A percentile compares a stretch with the other conserved stretches of the same genome.
Conservation (phyloP, 2,113 vertebrate species). For the Piprites chloris region DNA sequence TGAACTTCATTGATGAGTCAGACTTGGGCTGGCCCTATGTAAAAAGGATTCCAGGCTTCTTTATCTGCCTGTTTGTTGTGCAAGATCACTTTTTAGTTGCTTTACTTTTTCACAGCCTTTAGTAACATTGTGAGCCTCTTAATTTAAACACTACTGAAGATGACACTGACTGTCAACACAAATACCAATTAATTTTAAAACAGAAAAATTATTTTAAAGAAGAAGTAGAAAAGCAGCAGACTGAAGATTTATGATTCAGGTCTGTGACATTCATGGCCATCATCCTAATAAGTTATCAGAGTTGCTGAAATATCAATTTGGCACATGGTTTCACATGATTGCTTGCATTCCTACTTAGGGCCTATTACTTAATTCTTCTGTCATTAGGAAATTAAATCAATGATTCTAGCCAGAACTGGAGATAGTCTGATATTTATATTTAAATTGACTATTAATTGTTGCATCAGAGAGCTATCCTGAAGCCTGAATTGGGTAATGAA, state of each 20-base stretch:
- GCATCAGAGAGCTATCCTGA: background rate
- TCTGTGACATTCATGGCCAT: slow-evolving; percentile 36
- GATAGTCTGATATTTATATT: slow-evolving; percentile 74
- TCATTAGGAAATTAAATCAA: slow-evolving; percentile 87
- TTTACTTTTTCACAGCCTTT: background rate
- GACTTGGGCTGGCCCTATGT: background rate
- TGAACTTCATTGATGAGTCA: background rate
- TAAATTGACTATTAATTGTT: slow-evolving; percentile 54
- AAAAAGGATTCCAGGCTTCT: background rate
- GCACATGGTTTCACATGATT: slow-evolving; percentile 87
- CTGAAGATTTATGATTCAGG: slow-evolving; percentile 42
- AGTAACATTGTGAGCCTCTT: background rate
- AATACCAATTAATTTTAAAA: background rate
- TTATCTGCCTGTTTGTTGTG: background rate
- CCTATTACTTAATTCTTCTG: slow-evolving; percentile 81
- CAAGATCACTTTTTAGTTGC: background rate
- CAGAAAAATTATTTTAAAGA: slow-evolving; percentile 12
- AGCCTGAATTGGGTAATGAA: background rate
- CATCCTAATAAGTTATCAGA: slow-evolving; percentile 76
- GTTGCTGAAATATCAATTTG: slow-evolving; percentile 88
- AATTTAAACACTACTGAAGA: background rate
- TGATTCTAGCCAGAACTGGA: slow-evolving; percentile 72
- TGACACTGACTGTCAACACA: background rate
- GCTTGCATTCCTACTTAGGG: slow-evolving; percentile 71
- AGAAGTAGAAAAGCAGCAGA: background rate